Evolutionary conservation across 1,140 invertebrate species (phyloP).

Genomic region (Drosophila fuyamai): DNA sequence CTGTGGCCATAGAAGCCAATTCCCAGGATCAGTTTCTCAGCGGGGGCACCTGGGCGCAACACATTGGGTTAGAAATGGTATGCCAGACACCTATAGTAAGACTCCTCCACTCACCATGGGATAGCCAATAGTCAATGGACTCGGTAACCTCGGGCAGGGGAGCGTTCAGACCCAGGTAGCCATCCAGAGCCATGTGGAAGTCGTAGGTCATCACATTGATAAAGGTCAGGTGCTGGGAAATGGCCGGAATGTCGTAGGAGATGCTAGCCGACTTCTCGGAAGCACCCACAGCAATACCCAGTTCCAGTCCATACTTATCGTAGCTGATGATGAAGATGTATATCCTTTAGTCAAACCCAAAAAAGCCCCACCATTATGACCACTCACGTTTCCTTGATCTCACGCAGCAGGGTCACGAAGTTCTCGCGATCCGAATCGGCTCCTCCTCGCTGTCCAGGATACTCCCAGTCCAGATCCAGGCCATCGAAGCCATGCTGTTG

Average conservation of each 20-base stretch:
- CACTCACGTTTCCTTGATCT: slow-evolving; percentile 85
- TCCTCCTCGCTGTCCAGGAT: slow-evolving; percentile 86
- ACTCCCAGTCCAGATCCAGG: slow-evolving; percentile 89
- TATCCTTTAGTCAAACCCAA: not conserved
- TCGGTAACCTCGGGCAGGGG: slow-evolving; percentile 85
- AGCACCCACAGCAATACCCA: slow-evolving; percentile 88
- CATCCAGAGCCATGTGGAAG: slow-evolving; percentile 86
- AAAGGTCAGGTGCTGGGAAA: slow-evolving; percentile 86
- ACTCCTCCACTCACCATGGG: slow-evolving; percentile 9
- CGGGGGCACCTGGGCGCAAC: slow-evolving; percentile 71
- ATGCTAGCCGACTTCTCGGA: slow-evolving; percentile 85
- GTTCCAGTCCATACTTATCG: slow-evolving; percentile 84
- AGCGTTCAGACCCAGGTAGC: slow-evolving; percentile 87
- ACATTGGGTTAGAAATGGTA: slow-evolving; percentile 65
- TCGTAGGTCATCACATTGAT: slow-evolving; percentile 91
- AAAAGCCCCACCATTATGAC: not conserved
- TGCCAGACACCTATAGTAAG: slow-evolving; percentile 15
- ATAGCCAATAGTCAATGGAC: slow-evolving; percentile 76
- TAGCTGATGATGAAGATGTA: slow-evolving; percentile 78
- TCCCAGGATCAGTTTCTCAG: slow-evolving; percentile 88
- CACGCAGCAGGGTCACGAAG: slow-evolving; percentile 85
- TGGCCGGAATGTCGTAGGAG: slow-evolving; percentile 87
- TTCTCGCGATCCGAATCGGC: slow-evolving; percentile 85
- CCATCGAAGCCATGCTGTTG: slow-evolving; percentile 87
- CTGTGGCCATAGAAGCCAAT: slow-evolving; percentile 89